Evolutionary conservation across 2,113 vertebrate species (phyloP).

Genomic region (mouse (Mus musculus)): DNA sequence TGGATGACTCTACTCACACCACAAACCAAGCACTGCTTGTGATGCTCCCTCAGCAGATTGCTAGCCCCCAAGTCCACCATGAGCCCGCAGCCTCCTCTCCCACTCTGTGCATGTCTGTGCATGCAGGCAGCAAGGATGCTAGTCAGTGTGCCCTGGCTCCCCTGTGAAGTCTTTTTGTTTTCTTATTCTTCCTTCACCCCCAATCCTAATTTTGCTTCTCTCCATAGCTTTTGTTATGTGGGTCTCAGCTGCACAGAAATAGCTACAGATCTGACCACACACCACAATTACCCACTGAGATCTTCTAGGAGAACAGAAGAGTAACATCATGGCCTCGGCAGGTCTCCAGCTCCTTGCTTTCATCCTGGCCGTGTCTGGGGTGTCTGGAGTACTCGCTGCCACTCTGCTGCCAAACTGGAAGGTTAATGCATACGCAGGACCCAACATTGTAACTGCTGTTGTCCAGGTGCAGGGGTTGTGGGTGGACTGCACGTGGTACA

Average conservation of each 20-base stretch:
- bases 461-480: slow-evolving; percentile 97
- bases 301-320: slow-evolving; percentile 73
- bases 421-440: slow-evolving; percentile 92
- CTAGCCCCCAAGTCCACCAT: not conserved
- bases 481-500: slow-evolving; percentile 99
- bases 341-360: slow-evolving; percentile 96
- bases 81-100: slow-evolving; percentile 44
- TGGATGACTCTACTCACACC: not conserved
- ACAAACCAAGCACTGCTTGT: accelerated
- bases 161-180: slow-evolving; percentile 69
- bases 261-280: slow-evolving; percentile 82
- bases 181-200: slow-evolving; percentile 64
- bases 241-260: slow-evolving; percentile 83
- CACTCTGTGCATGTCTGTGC: not conserved
- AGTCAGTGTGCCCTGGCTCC: slow-evolving; percentile 61
- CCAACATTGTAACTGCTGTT: slow-evolving; percentile 94
- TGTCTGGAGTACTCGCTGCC: slow-evolving; percentile 92
- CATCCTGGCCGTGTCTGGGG: slow-evolving; percentile 91
- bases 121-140: not conserved
- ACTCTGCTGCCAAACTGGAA: slow-evolving; percentile 97
- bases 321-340: slow-evolving; percentile 90
- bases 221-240: slow-evolving; percentile 59
- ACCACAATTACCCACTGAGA: slow-evolving; percentile 77
- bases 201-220: slow-evolving; percentile 53
- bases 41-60: accelerated